phyloP scores from a whole-genome alignment of 1,140 invertebrate genomes.

The Drosophila grimshawi region DNA sequence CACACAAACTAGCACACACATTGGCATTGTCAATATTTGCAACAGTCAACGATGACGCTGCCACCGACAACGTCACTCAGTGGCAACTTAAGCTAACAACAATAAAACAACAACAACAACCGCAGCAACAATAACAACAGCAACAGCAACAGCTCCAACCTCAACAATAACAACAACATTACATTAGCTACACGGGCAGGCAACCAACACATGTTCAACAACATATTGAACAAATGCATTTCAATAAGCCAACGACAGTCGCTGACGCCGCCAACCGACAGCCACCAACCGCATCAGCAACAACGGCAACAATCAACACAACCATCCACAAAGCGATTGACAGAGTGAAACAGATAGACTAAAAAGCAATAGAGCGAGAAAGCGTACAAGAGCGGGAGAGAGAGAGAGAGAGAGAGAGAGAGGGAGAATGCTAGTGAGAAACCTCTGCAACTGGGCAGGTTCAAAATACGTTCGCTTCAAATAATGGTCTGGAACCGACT shows the following conservation, averaged over 20 bases:
- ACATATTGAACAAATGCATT: constrained; percentile 82
- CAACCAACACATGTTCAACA: constrained; percentile 73
- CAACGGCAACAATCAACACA: constrained; percentile 36
- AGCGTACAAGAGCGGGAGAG: background rate
- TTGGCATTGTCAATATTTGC: constrained; percentile 79
- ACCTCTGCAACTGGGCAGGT: constrained; percentile 19
- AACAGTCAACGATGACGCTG: constrained; percentile 66
- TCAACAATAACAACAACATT: constrained; percentile 18
- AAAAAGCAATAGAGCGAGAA: background rate
- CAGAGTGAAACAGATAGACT: constrained; percentile 11
- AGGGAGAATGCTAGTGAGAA: constrained; percentile 6
- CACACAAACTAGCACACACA: constrained; percentile 41
- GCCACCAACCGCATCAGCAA: constrained; percentile 40
- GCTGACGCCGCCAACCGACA: constrained; percentile 46
- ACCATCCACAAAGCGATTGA: constrained; percentile 41
- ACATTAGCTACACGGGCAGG: constrained; percentile 46
- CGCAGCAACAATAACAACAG: constrained; percentile 7
- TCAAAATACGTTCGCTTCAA: constrained; percentile 36
- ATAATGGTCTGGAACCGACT: constrained; percentile 17
- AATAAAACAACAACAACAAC: constrained; percentile 39
- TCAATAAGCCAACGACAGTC: constrained; percentile 77
- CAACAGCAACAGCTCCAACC: constrained; percentile 39
- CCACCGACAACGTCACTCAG: constrained; percentile 60
- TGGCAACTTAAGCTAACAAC: constrained; percentile 74
- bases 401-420: background rate